phyloP scores from a whole-genome alignment of 92 coral and sea anemone species.

The Parazoanthus swiftii region DNA sequence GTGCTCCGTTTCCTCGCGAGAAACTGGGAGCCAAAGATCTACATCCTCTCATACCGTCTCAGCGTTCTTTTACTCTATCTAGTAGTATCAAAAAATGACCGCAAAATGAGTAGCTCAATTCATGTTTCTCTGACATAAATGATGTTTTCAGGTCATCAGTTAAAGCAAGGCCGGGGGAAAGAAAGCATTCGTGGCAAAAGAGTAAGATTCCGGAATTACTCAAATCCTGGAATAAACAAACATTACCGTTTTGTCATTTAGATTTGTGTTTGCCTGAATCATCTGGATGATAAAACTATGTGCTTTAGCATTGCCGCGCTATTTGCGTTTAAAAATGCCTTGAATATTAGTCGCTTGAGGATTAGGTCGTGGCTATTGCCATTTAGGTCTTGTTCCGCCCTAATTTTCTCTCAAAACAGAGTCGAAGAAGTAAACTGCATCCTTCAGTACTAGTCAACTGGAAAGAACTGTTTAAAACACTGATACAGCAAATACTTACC shows the following conservation, averaged over 20 bases:
- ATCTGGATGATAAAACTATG: background rate
- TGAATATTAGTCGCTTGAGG: background rate
- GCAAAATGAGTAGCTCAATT: no score
- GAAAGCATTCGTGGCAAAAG: background rate
- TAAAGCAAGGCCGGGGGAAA: background rate
- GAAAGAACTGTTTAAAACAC: background rate
- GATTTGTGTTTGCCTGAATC: background rate
- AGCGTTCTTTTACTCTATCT: no score
- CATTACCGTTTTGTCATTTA: background rate
- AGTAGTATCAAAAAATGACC: no score
- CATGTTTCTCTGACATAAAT: no score
- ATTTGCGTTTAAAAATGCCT: constrained; percentile 1
- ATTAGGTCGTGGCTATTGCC: background rate
- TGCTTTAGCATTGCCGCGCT: background rate
- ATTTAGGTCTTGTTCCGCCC: background rate
- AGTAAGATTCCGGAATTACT: background rate
- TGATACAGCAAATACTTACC: background rate
- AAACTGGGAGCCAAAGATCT: no score
- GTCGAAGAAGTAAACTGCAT: no score
- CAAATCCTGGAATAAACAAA: background rate
- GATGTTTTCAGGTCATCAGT: background rate
- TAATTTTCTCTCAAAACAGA: background rate
- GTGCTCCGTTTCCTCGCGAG: no score
- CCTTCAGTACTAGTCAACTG: background rate
- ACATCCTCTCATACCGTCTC: no score